Evolutionary conservation across 2,797 vertebrate genomes (phyloP).

Genomic region (Acanthis flammea): DNA sequence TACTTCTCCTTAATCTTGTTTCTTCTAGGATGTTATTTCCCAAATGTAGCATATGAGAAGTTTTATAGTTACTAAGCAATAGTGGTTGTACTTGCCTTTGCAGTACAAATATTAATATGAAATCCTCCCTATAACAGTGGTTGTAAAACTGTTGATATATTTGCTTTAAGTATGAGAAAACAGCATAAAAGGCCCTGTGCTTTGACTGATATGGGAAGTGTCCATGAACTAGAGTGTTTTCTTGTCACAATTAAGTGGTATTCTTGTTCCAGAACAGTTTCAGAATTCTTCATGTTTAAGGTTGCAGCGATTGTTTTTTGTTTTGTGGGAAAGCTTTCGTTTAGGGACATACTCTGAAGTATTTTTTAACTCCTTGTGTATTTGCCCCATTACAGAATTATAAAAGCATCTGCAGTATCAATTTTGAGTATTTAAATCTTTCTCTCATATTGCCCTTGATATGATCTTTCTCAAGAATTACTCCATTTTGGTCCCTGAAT

Average conservation of each 20-base stretch:
- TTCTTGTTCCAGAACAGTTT: background rate
- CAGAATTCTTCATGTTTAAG: background rate
- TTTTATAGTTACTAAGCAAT: background rate
- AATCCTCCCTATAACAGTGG: background rate
- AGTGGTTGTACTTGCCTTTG: background rate
- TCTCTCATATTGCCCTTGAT: background rate
- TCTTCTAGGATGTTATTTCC: background rate
- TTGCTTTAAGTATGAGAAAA: background rate
- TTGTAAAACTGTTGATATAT: background rate
- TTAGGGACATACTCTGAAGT: background rate
- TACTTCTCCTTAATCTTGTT: background rate
- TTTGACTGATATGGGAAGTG: background rate
- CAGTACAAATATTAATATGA: background rate
- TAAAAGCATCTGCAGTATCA: background rate
- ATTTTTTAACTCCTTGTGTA: background rate
- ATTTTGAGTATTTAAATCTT: background rate
- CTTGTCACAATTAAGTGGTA: background rate
- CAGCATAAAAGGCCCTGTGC: background rate
- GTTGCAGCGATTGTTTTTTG: background rate
- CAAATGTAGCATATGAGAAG: background rate
- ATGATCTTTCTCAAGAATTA: background rate
- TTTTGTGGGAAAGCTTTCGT: background rate
- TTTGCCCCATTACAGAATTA: background rate
- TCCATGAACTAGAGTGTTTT: background rate
- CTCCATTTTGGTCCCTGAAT: background rate